Base-by-base conservation (phyloP, 2,113 vertebrate species). In the Ranitomeya imitator region DNA sequence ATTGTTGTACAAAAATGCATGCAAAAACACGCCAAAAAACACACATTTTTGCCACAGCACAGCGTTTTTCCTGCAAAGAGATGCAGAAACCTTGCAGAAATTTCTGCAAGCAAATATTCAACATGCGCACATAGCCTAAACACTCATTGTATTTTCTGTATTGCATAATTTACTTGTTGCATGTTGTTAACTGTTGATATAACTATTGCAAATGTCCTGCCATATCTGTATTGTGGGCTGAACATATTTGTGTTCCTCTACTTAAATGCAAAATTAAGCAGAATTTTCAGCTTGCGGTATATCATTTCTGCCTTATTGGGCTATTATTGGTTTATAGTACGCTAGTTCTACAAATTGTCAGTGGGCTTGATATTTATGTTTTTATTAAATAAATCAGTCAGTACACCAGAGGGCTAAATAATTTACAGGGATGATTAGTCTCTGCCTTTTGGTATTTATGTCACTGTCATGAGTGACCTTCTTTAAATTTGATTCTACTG, bases 391-490 rank as follows among this genome's bases (percentile, higher is more conserved):
- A 54, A 79, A 79, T n/a, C 74, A 65, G 74, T 79, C 73, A 65
- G 60, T 9, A 61, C 61, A 21, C 21, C 60, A 78, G 37, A 79
- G 55, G 76, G 18, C 15, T 79, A 86, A 86, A 81, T 87, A 81
- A 59, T 71, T 81, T 80, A 80, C 51, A n/a, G 54, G 69, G 21
- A 81, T 81, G 77, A 71, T 71, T 88, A 76, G 67, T 73, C 79
- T 60, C 67, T 80, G 55, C 54, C 79, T 71, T 26, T 83, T 82
- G 55, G 67, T 73, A 88, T 88, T 82, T 88, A 73, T 81, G 85
- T 57, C 19, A 8, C 77, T 81, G 86, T 69, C 51, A 59, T 21
- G 52, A 80, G 15, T 81, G 86, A 81, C 78, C 77, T 87, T 87
- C 85, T 82, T 87, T 59, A 87, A 82, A 73, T 82, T 26, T 37